Conservation (phyloP, 2,113 vertebrate species). For the Apeltes quadracus region DNA sequence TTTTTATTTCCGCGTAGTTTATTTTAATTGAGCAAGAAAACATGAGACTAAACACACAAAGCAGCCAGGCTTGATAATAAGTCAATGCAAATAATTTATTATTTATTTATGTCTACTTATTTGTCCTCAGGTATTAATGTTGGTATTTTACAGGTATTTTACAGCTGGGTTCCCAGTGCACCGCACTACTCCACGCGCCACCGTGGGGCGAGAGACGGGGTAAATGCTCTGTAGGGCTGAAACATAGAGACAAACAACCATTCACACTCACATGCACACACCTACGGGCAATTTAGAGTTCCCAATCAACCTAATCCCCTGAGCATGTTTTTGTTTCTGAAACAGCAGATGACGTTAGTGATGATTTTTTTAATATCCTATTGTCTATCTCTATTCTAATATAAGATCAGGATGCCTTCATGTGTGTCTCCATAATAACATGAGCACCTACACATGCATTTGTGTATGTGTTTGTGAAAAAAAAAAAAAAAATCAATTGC, state of each 20-base stretch:
- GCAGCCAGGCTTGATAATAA: not conserved
- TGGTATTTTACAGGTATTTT: too few relatives aligned
- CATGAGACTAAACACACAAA: not conserved
- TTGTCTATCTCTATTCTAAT: not conserved
- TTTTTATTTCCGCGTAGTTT: too few relatives aligned
- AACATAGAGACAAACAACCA: too few relatives aligned
- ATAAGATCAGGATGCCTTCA: not conserved
- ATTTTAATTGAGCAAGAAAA: not conserved
- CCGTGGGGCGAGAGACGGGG: too few relatives aligned
- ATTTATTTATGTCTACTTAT: not conserved
- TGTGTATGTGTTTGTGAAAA: slow-evolving; percentile 4
- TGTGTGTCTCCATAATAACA: not conserved
- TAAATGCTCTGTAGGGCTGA: too few relatives aligned
- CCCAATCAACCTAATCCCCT: too few relatives aligned
- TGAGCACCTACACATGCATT: not conserved
- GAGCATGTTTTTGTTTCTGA: too few relatives aligned
- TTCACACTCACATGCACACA: too few relatives aligned
- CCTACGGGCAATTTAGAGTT: too few relatives aligned
- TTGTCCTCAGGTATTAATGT: not conserved
- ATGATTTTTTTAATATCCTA: not conserved
- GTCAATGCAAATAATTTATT: not conserved
- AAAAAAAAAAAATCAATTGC: slow-evolving; percentile 24
- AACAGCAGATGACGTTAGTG: not conserved
- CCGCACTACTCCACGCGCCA: too few relatives aligned
- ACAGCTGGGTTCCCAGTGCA: too few relatives aligned